Percentiles rank a stretch among this genome's conserved stretches.
Conservation (phyloP, 2,797 vertebrate species). For the Lerista edwardsae region DNA sequence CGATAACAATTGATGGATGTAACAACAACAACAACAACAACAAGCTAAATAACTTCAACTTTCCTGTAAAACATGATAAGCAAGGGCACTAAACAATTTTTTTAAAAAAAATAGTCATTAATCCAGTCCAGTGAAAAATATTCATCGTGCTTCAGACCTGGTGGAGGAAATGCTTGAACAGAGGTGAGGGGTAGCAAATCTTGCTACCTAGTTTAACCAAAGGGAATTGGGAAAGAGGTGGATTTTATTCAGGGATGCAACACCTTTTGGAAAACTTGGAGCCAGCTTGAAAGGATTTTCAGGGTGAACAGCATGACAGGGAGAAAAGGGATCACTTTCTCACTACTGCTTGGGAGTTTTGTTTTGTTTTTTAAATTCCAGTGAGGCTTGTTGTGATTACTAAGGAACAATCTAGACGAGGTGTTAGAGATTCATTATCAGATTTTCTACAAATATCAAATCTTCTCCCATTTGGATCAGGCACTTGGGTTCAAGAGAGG, state of each 20-base stretch:
- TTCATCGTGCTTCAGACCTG: neutral
- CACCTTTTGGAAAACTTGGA: too few relatives aligned
- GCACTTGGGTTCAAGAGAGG: too few relatives aligned
- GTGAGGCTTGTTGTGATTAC: too few relatives aligned
- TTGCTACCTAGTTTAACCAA: neutral
- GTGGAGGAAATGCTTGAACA: neutral
- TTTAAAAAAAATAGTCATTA: neutral
- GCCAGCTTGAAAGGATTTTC: too few relatives aligned
- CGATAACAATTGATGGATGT: slow-evolving; percentile 17
- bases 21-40: slow-evolving; percentile 18
- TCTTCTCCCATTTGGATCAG: too few relatives aligned
- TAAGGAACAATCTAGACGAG: too few relatives aligned
- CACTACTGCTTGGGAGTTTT: too few relatives aligned
- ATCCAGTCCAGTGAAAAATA: neutral
- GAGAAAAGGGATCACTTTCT: too few relatives aligned
- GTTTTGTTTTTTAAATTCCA: too few relatives aligned
- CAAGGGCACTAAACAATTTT: slow-evolving; percentile 3
- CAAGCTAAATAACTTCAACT: neutral
- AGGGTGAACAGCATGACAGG: too few relatives aligned
- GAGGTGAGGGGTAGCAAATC: neutral
- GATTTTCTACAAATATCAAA: too few relatives aligned
- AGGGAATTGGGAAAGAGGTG: neutral
- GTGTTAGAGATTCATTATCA: too few relatives aligned
- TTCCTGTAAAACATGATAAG: slow-evolving; percentile 26
- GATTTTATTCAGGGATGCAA: neutral